These are phyloP conservation scores for Ptychoptera albimana DNA, from an alignment of 2,888 invertebrate genomes.

Conservation along the genomic window DNA sequence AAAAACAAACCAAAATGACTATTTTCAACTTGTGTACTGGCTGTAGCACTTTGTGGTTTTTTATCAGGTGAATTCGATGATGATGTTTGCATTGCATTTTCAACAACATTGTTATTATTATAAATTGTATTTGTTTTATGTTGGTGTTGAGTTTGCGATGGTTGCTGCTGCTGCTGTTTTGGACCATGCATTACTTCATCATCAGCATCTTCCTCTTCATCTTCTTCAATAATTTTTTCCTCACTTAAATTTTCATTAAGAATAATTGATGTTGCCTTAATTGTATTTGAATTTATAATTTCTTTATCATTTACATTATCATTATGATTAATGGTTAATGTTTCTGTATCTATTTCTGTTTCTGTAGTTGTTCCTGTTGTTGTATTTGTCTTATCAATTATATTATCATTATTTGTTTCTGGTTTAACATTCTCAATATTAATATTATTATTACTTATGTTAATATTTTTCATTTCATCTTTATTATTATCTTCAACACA, in stretches of 20 bases:
- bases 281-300: not conserved
- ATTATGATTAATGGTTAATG: not conserved
- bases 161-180: conserved; percentile 7
- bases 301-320: not conserved
- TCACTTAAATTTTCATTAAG: not conserved
- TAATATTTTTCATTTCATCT: conserved; percentile 12
- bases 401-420: conserved; percentile 5
- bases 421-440: not conserved
- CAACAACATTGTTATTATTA: conserved; percentile 4
- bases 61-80: conserved; percentile 34
- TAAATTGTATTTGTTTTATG: conserved; percentile 2
- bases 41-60: conserved; percentile 62
- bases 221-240: conserved; percentile 8
- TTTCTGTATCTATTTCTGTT: conserved; percentile 13
- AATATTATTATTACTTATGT: conserved; percentile 5
- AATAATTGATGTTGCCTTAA: too few relatives aligned
- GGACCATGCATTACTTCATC: conserved; percentile 5
- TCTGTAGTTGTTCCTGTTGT: conserved; percentile 5
- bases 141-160: not conserved
- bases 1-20: conserved; percentile 59
- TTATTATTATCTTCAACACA: conserved; percentile 5
- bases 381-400: conserved; percentile 1
- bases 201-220: conserved; percentile 10
- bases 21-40: conserved; percentile 70
- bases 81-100: conserved; percentile 4